These are phyloP conservation scores for Heteractis magnifica DNA, from an alignment of 92 coral and sea anemone genomes.

Conservation along the genomic window DNA sequence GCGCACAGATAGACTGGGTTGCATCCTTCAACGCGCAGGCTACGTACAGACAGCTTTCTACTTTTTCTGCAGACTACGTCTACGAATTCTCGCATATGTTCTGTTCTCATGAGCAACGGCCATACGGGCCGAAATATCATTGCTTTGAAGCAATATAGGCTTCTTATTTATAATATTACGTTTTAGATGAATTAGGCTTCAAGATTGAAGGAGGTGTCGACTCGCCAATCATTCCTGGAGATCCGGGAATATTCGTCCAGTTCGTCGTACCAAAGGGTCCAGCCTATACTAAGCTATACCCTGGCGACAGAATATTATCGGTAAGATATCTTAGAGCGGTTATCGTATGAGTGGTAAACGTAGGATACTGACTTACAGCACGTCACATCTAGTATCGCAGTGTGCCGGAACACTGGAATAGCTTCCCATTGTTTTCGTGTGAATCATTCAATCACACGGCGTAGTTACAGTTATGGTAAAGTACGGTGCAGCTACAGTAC, in stretches of 20 bases:
- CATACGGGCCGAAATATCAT: too few species aligned
- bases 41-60: too few species aligned
- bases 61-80: neutral
- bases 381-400: too few species aligned
- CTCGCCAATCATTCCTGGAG: conserved; percentile 45
- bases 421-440: too few species aligned
- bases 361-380: too few species aligned
- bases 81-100: neutral
- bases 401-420: too few species aligned
- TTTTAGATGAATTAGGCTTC: conserved; percentile 56
- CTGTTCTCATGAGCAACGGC: neutral
- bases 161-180: neutral
- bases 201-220: conserved; percentile 57
- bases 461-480: too few species aligned
- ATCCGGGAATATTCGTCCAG: conserved; percentile 64
- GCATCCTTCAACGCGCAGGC: too few species aligned
- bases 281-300: conserved; percentile 37
- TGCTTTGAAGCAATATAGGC: neutral
- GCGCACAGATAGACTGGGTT: too few species aligned
- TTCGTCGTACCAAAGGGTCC: conserved; percentile 46
- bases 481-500: too few species aligned
- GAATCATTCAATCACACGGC: too few species aligned
- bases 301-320: conserved; percentile 61
- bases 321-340: conserved; percentile 12
- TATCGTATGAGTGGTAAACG: too few species aligned